These are phyloP conservation scores for Fissipunctia ypsillon DNA, from an alignment of 2,888 invertebrate genomes.

Conservation along the genomic window DNA sequence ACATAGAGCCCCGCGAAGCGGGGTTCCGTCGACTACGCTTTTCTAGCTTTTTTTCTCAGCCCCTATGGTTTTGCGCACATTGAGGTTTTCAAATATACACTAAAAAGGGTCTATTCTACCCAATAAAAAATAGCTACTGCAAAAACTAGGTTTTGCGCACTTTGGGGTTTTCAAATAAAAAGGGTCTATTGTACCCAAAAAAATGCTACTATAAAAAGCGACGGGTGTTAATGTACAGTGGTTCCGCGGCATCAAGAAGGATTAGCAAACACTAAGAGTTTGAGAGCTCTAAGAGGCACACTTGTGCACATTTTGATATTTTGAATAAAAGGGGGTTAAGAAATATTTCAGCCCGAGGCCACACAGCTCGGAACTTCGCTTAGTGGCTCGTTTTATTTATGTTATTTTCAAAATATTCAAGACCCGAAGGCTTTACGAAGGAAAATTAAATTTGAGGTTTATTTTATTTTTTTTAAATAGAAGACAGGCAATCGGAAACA, in stretches of 20 bases:
- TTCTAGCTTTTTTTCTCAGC: too few species aligned
- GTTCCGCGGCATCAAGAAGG: constrained; percentile 19
- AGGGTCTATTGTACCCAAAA: too few species aligned
- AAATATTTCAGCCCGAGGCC: neutral
- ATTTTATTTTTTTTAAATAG: neutral
- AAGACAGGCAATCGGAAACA: neutral
- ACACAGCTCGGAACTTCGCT: neutral
- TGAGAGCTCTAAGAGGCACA: neutral
- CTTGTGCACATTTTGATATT: neutral
- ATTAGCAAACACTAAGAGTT: neutral
- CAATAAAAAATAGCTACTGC: too few species aligned
- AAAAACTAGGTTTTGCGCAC: too few species aligned
- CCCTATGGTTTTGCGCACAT: too few species aligned
- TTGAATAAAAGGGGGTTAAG: neutral
- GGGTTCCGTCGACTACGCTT: too few species aligned
- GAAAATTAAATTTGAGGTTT: neutral
- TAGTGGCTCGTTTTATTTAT: neutral
- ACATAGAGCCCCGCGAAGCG: too few species aligned
- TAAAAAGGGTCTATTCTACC: too few species aligned
- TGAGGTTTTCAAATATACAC: too few species aligned
- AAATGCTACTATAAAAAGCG: too few species aligned
- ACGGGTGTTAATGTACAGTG: too few species aligned
- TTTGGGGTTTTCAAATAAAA: too few species aligned
- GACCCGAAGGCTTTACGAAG: neutral
- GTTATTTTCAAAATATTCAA: neutral